Percentiles rank a stretch among this genome's conserved stretches.
Evolutionary conservation across 2,888 invertebrate genomes (phyloP).

Genomic region (Hybos culiciformis): DNA sequence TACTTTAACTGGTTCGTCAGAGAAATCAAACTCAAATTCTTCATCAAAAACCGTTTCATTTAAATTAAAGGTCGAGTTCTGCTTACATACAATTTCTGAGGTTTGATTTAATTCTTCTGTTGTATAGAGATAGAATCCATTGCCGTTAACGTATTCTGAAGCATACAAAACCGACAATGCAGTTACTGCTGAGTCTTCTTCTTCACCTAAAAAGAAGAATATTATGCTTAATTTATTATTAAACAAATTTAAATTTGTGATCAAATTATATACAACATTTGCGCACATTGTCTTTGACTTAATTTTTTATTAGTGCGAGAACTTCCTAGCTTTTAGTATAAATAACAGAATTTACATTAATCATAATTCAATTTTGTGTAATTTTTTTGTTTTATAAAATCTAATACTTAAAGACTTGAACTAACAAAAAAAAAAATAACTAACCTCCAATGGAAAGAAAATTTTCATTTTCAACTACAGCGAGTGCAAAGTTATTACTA

Average conservation of each 20-base stretch:
- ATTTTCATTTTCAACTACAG: too few relatives aligned
- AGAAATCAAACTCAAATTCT: constrained; percentile 35
- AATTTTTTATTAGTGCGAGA: constrained; percentile 8
- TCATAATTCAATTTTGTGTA: too few relatives aligned
- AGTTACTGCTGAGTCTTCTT: constrained; percentile 40
- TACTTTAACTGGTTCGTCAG: constrained; percentile 49
- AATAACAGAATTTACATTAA: too few relatives aligned
- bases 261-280: background rate
- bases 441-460: too few relatives aligned
- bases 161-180: constrained; percentile 62
- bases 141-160: constrained; percentile 57
- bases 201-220: too few relatives aligned
- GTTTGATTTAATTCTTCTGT: constrained; percentile 22
- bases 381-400: too few relatives aligned
- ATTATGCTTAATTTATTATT: constrained; percentile 15
- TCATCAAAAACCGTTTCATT: constrained; percentile 19
- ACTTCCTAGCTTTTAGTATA: constrained; percentile 18
- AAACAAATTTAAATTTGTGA: too few relatives aligned
- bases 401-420: too few relatives aligned
- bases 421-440: too few relatives aligned
- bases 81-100: constrained; percentile 17
- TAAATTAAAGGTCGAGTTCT: constrained; percentile 7
- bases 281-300: background rate
- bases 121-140: constrained; percentile 65
- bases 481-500: constrained; percentile 36